These are phyloP conservation scores for Carabus problematicus DNA, from an alignment of 2,888 invertebrate species.

Conservation along the genomic window DNA sequence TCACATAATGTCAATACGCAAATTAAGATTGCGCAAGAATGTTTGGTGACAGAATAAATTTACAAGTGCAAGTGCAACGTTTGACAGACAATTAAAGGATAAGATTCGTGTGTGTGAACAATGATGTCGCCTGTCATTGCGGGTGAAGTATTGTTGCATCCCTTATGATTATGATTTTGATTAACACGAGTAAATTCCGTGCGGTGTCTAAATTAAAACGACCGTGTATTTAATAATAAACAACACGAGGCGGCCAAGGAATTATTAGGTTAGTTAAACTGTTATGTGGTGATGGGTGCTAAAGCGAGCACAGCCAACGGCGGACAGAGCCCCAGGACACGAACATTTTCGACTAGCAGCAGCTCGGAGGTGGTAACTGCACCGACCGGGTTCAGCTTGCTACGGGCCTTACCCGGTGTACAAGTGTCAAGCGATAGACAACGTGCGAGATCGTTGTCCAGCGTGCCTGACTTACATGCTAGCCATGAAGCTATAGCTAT, in stretches of 20 bases:
- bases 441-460: constrained; percentile 82
- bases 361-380: constrained; percentile 70
- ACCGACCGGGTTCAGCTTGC: constrained; percentile 70
- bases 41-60: constrained; percentile 39
- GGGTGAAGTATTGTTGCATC: constrained; percentile 23
- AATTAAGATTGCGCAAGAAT: constrained; percentile 44
- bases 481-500: constrained; percentile 66
- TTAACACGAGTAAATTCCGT: constrained; percentile 5
- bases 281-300: constrained; percentile 72
- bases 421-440: constrained; percentile 73
- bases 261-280: constrained; percentile 18
- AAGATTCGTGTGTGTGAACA: constrained; percentile 19
- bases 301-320: constrained; percentile 83
- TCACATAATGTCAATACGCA: constrained; percentile 46
- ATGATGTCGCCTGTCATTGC: constrained; percentile 27
- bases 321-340: constrained; percentile 74
- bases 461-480: constrained; percentile 76
- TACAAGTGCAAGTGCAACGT: constrained; percentile 12
- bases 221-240: constrained; percentile 11
- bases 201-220: constrained; percentile 9
- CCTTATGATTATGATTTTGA: constrained; percentile 33
- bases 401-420: constrained; percentile 66
- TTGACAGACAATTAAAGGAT: constrained; percentile 25
- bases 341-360: constrained; percentile 78
- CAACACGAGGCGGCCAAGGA: constrained; percentile 4